Conservation (phyloP, 2,797 vertebrate species). For the Phoxinus dragarum region DNA sequence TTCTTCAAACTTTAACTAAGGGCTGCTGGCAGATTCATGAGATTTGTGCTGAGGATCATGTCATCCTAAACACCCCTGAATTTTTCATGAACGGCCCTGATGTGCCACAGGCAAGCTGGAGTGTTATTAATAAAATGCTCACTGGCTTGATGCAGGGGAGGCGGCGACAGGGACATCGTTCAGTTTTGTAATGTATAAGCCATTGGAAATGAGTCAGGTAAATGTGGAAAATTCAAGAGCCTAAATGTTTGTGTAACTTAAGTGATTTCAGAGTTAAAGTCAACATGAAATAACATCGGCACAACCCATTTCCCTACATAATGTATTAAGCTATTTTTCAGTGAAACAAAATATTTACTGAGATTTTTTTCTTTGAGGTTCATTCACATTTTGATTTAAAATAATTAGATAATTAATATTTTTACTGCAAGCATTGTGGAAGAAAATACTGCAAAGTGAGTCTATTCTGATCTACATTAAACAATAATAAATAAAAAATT, state of each 20-base stretch:
- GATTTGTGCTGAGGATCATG: conserved; percentile 40
- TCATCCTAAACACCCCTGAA: conserved; percentile 38
- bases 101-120: conserved; percentile 5
- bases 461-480: conserved; percentile 13
- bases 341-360: neutral
- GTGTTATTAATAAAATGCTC: conserved; percentile 52
- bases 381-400: neutral
- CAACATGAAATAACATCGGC: neutral
- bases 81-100: conserved; percentile 50
- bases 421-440: neutral
- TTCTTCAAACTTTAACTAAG: neutral
- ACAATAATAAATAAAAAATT: neutral
- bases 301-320: neutral
- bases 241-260: neutral
- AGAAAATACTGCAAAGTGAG: neutral
- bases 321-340: neutral
- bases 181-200: conserved; percentile 46
- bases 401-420: neutral
- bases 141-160: conserved; percentile 29
- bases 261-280: neutral
- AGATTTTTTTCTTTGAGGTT: neutral
- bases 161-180: conserved; percentile 30
- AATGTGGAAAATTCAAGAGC: neutral
- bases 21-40: conserved; percentile 31
- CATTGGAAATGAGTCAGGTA: conserved; percentile 18